Conservation (phyloP, 2,797 vertebrate species). For the Crocodylus rhombifer region DNA sequence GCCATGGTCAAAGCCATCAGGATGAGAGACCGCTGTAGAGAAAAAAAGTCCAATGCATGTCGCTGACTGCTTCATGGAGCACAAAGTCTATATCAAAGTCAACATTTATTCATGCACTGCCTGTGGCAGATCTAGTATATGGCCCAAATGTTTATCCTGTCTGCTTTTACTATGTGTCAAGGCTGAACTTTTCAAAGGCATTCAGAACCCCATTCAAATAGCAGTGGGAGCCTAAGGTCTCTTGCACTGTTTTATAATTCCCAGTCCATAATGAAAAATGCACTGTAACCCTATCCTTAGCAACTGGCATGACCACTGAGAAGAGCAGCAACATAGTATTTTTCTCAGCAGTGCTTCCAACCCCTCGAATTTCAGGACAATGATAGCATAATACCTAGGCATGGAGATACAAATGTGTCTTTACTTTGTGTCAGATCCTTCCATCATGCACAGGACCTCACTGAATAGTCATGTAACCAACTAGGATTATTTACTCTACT, state of each 20-base stretch:
- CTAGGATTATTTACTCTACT: neutral
- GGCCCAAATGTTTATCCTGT: neutral
- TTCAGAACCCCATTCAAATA: neutral
- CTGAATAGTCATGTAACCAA: neutral
- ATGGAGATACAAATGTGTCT: neutral
- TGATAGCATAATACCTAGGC: neutral
- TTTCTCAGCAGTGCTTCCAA: neutral
- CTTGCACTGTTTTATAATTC: neutral
- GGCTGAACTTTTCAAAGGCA: neutral
- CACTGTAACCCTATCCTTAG: neutral
- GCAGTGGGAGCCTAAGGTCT: neutral
- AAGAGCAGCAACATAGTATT: neutral
- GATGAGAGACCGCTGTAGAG: no score
- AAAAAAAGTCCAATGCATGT: no score
- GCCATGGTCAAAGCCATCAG: no score
- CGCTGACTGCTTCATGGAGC: no score
- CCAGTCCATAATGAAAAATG: neutral
- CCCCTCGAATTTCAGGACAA: neutral
- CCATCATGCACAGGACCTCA: neutral
- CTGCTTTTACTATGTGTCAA: neutral
- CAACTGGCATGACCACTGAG: neutral
- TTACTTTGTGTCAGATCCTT: neutral
- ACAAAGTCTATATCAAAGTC: neutral
- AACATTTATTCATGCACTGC: neutral
- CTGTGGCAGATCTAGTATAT: neutral